Conservation (phyloP, 2,113 vertebrate genomes). For the Xerus inauris region DNA sequence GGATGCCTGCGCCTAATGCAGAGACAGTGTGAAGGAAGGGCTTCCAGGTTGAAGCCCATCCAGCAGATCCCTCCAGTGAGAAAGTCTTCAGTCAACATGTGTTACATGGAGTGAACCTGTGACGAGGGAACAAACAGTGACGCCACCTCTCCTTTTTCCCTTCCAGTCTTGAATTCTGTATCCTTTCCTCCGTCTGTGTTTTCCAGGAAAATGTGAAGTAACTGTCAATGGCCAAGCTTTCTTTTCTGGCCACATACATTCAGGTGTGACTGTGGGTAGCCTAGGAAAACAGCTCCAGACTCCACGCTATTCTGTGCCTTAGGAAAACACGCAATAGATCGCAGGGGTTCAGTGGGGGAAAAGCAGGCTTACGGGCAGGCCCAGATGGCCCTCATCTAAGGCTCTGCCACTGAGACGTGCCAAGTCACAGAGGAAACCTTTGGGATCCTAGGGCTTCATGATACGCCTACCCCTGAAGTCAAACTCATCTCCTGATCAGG, state of each 20-base stretch:
- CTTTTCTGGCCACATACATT: background rate
- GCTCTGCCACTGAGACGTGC: background rate
- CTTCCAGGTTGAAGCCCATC: background rate
- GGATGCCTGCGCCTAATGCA: background rate
- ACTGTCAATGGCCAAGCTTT: background rate
- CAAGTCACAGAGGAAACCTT: background rate
- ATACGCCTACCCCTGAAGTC: background rate
- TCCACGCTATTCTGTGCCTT: background rate
- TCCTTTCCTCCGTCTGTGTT: background rate
- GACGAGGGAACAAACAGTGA: background rate
- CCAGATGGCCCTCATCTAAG: background rate
- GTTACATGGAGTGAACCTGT: background rate
- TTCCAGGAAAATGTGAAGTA: background rate
- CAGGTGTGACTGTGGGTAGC: no score
- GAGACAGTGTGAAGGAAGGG: background rate
- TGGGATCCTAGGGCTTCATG: rapidly evolving
- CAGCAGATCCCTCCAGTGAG: background rate
- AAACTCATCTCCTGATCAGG: background rate
- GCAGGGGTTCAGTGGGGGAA: rapidly evolving
- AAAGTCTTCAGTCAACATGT: background rate
- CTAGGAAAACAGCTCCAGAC: background rate
- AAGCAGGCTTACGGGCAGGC: background rate
- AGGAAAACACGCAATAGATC: background rate
- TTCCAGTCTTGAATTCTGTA: background rate
- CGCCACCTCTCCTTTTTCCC: background rate